Percentiles rank a stretch among this genome's conserved stretches.
Evolutionary conservation across 2,113 vertebrate genomes (phyloP).

Genomic region (Ifrita kowaldi): DNA sequence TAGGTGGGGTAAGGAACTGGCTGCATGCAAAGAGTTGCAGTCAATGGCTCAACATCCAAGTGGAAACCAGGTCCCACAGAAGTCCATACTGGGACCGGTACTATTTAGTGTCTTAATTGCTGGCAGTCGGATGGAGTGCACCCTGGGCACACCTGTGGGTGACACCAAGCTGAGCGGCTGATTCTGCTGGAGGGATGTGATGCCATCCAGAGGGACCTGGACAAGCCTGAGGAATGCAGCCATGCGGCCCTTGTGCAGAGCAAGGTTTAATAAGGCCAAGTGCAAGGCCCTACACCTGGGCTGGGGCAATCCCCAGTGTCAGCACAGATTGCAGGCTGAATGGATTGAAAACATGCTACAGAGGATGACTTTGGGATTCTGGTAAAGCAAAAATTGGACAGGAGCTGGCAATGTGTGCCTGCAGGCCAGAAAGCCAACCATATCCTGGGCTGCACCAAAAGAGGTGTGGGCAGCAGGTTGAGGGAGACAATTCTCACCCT

Average conservation of each 20-base stretch:
- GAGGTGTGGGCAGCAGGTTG: neutral
- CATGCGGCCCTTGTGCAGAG: neutral
- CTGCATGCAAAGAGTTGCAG: neutral
- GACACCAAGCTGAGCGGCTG: neutral
- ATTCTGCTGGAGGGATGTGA: neutral
- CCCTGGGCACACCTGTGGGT: neutral
- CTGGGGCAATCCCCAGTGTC: neutral
- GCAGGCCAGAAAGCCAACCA: neutral
- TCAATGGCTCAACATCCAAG: neutral
- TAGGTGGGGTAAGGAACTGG: neutral
- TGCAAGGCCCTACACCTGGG: neutral
- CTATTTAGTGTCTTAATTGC: neutral
- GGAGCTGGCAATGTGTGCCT: neutral
- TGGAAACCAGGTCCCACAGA: neutral
- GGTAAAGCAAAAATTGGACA: neutral
- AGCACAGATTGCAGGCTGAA: neutral
- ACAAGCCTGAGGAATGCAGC: neutral
- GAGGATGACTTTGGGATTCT: neutral
- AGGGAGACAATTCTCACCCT: neutral
- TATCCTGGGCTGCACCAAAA: neutral
- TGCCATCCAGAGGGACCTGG: neutral
- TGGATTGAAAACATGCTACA: neutral
- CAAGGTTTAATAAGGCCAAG: neutral
- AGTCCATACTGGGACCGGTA: neutral
- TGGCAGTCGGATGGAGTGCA: neutral